Evolutionary conservation across 1,140 invertebrate genomes (phyloP), one percentile per base, ranked within the genome.

Genomic region (Harlomillsia oculata): DNA sequence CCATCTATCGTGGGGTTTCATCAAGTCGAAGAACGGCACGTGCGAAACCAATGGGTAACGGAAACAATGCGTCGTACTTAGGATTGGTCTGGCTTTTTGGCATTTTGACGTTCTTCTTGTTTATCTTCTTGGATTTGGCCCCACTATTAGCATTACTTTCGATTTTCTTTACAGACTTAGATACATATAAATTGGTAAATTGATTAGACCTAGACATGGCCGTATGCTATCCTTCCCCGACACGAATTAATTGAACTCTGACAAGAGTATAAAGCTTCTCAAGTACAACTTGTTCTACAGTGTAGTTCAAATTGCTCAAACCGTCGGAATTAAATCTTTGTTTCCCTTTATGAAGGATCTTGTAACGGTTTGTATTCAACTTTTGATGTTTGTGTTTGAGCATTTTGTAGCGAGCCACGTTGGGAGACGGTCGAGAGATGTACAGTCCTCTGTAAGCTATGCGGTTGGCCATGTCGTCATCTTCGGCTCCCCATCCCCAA

Each of bases 401-500:
- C 89, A 94, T 95, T 46, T 83, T 88, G 70, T 95, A 96, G 8
- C 87, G 77, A 8, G 90, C 90, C 53, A 93, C 82, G 50, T 83
- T 84, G 43, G 84, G 78, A 11, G 88, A 87, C 73, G 93, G 93
- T 58, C 91, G 77, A 28, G 85, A 83, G 70, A 93, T 87, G 70
- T 87, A 84, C 40, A 87, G 79, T 37, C 83, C 81, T 60, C 82
- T 79, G 66, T 82, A 81, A 62, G 82, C 81, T 63, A 92, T 81
- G 26, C 56, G 51, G n/a, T n/a, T n/a, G n/a, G 82, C 82, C 86
- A 93, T 89, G 69, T 94, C 89, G 69, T 93, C 89, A 71, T 94
- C 89, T 72, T 94, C 89, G 20, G 85, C 89, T 28, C 89, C 89
- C 89, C 89, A 92, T 9, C 89, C 89, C 84, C 88, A 93, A 71